Conservation (phyloP, 2,888 invertebrate genomes). For the Tetramorium bicarinatum region DNA sequence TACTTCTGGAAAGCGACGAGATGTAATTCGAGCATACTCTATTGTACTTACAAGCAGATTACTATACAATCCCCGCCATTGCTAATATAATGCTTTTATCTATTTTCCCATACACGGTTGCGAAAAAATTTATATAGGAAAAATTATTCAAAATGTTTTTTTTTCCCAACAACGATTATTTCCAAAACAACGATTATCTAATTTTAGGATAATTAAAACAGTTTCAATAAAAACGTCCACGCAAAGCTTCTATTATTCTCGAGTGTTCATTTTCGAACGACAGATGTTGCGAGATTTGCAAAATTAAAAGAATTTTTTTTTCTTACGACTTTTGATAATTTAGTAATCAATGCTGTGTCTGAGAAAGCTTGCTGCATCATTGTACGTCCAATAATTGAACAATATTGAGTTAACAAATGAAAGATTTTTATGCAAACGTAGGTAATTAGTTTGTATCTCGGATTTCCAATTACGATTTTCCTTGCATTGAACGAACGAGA, state of each 20-base stretch:
- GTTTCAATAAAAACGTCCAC: not conserved
- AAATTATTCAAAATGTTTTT: slow-evolving; percentile 16
- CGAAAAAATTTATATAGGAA: not conserved
- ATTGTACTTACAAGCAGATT: slow-evolving; percentile 66
- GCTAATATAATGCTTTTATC: slow-evolving; percentile 22
- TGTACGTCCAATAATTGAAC: slow-evolving; percentile 33
- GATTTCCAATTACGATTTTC: slow-evolving; percentile 54
- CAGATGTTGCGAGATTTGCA: not conserved
- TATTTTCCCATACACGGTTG: not conserved
- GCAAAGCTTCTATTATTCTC: slow-evolving; percentile 23
- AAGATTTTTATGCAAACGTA: slow-evolving; percentile 13
- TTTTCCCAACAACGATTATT: not conserved
- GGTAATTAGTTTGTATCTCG: slow-evolving; percentile 50
- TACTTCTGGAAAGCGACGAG: slow-evolving; percentile 46
- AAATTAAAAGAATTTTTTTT: not conserved
- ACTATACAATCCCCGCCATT: slow-evolving; percentile 53
- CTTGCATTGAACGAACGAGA: slow-evolving; percentile 63
- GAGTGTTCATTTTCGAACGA: not conserved
- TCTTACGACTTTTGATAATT: slow-evolving; percentile 51
- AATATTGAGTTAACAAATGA: slow-evolving; percentile 42
- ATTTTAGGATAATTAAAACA: slow-evolving; percentile 1
- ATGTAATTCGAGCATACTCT: slow-evolving; percentile 48
- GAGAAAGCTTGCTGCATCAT: slow-evolving; percentile 72
- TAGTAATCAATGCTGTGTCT: slow-evolving; percentile 72
- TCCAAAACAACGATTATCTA: not conserved